Evolutionary conservation across 2,888 invertebrate species (phyloP), one percentile per base, ranked within the genome.

Genomic region (Carterocephalus palaemon): DNA sequence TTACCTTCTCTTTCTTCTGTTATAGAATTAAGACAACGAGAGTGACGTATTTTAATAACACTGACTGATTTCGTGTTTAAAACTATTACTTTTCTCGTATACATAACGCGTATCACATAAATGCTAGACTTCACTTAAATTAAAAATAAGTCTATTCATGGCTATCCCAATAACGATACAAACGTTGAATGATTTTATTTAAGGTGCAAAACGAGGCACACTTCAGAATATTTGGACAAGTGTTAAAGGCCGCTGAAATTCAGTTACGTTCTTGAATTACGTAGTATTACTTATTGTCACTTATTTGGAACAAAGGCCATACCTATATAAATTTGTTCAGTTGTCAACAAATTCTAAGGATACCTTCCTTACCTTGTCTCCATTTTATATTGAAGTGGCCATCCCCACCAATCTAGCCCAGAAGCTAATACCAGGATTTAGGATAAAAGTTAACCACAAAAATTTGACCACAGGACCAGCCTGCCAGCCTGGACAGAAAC

Each of bases 1-100:
- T 29, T 64, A 77, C 77, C 76, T 75, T 77, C 75, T 56, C 60
- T 74, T 62, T 82, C 81, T 64, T 83, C 83, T 52, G 68, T 64
- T 45, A 82, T 83, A 8, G 80, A 67, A 56, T 78, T 75, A 50
- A 83, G 72, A 57, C 67, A 79, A 42, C 77, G 70, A 3, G 77
- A 77, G 60, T 83, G 81, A 4, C 65, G 65, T 46, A 84, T 80
- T 69, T 75, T 75, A 45, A 83, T 65, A 57, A 84, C 63, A 62
- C 79, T 81, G 29, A 76, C 81, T 3, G 71, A 62, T 51, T 68
- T 70, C 1, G 70, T 71, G 51, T 81, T 67, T 33, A 73, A 53
- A 49, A 83, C 68, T 54, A 83, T 67, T 38, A 81, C 64, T 56
- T 67, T 74, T 51, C 66, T 64, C 37, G 60, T 72, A 58, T 70